Percentiles rank a stretch among this genome's conserved stretches.
These are phyloP conservation scores for Dasysyrphus tricinctus DNA, from an alignment of 2,888 invertebrate genomes.

Conservation along the genomic window DNA sequence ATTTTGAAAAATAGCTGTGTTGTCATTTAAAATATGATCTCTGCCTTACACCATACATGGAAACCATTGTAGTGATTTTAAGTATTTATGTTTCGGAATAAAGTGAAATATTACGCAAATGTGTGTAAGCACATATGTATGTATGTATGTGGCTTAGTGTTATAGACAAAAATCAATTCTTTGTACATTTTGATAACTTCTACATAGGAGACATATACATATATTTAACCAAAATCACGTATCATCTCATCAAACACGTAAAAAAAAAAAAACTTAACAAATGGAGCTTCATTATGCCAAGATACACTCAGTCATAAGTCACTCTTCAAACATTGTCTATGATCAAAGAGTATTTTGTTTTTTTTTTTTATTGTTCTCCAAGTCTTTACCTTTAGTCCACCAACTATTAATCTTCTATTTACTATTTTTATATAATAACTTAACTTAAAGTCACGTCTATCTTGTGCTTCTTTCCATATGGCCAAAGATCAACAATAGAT, in stretches of 20 bases:
- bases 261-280: slow-evolving; percentile 30
- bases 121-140: no score
- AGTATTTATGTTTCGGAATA: no score
- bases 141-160: no score
- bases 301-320: slow-evolving; percentile 67
- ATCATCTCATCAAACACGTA: slow-evolving; percentile 17
- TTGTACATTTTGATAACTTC: not conserved
- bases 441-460: slow-evolving; percentile 48
- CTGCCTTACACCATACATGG: no score
- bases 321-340: slow-evolving; percentile 33
- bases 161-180: not conserved
- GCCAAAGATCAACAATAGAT: slow-evolving; percentile 58
- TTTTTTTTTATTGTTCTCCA: slow-evolving; percentile 7
- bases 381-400: slow-evolving; percentile 44
- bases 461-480: slow-evolving; percentile 33
- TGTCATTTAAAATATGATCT: no score
- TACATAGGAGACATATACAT: slow-evolving; percentile 8
- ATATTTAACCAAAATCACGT: slow-evolving; percentile 16
- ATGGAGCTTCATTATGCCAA: slow-evolving; percentile 66
- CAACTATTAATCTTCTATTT: slow-evolving; percentile 68
- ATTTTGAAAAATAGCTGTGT: no score
- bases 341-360: slow-evolving; percentile 10
- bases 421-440: slow-evolving; percentile 47
- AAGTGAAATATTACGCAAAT: no score
- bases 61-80: no score